A percentile compares a stretch with the other conserved stretches of the same genome.
These are phyloP conservation scores for Noturus placidus DNA, from an alignment of 2,113 vertebrate species.

Conservation along the genomic window DNA sequence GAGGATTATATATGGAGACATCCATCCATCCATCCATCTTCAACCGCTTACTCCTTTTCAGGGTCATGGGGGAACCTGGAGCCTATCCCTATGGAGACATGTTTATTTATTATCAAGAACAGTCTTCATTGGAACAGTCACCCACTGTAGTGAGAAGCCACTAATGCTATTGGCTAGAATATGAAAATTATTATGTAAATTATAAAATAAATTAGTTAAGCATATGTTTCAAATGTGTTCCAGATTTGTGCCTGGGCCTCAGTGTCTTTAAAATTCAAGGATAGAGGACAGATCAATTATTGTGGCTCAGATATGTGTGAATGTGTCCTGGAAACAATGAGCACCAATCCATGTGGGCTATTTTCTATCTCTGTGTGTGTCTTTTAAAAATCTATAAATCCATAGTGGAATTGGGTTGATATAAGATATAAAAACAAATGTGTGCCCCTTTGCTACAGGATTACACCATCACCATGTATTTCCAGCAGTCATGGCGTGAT, in stretches of 20 bases:
- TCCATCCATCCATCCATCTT: too few relatives aligned
- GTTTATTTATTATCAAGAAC: background rate
- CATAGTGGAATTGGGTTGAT: background rate
- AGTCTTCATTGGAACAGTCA: background rate
- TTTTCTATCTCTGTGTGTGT: background rate
- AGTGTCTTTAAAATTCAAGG: background rate
- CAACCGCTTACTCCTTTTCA: too few relatives aligned
- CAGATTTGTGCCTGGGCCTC: background rate
- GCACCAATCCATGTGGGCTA: background rate
- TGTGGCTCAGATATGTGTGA: background rate
- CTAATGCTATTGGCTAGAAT: background rate
- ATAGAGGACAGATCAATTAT: background rate
- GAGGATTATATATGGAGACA: background rate
- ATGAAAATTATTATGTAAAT: background rate
- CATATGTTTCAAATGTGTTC: background rate
- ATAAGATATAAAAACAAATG: background rate
- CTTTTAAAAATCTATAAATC: background rate
- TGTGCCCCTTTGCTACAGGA: slow-evolving; percentile 70
- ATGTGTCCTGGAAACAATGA: background rate
- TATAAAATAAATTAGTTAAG: background rate
- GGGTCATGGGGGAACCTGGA: too few relatives aligned
- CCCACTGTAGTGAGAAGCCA: background rate
- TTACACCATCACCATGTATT: slow-evolving; percentile 95
- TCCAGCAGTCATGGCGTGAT: slow-evolving; percentile 94
- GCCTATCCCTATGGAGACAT: background rate